A percentile compares a stretch with the other conserved stretches of the same genome.
Conservation (phyloP, 2,113 vertebrate genomes). For the Bolborhynchus lineola region DNA sequence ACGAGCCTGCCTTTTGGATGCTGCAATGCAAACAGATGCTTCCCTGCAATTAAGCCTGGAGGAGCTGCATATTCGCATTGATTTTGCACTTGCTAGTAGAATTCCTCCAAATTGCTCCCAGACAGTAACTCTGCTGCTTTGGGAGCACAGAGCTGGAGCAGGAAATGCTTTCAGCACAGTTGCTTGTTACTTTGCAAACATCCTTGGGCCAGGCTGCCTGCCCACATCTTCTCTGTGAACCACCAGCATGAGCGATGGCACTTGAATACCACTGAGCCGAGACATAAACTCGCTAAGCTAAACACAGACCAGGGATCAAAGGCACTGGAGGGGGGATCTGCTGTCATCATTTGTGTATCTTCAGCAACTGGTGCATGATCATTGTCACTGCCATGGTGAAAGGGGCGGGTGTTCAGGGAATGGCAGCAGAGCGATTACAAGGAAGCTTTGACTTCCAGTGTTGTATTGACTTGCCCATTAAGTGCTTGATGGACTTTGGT, state of each 20-base stretch:
- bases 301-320: not conserved
- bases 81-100: not conserved
- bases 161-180: not conserved
- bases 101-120: not conserved
- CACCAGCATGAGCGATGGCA: not conserved
- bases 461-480: not conserved
- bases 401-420: not conserved
- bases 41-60: not conserved
- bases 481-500: not conserved
- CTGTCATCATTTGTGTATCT: not conserved
- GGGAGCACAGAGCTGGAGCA: not conserved
- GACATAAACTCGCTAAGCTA: not conserved
- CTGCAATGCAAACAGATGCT: not conserved
- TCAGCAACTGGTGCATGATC: not conserved
- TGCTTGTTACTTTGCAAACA: not conserved
- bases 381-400: not conserved
- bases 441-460: not conserved
- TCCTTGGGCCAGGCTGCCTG: not conserved
- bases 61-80: not conserved
- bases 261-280: not conserved
- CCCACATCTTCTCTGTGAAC: not conserved
- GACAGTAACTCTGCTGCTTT: not conserved
- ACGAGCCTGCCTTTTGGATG: accelerated
- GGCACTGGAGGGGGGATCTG: not conserved
- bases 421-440: not conserved